Conservation (phyloP, 2,113 vertebrate genomes). For the Galeopterus variegatus region DNA sequence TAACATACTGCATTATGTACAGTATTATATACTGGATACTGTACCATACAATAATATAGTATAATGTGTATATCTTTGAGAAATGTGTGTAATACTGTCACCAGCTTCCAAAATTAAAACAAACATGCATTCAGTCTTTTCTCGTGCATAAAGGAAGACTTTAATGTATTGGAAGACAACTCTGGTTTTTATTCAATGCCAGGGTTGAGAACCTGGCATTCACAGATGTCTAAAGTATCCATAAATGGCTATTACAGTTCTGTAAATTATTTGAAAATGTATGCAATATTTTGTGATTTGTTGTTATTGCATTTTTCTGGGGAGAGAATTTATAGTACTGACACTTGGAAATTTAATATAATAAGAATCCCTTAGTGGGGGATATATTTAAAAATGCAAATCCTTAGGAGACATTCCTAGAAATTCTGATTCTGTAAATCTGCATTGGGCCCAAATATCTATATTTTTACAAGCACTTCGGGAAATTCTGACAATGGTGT, state of each 20-base stretch:
- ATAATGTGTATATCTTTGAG: not conserved
- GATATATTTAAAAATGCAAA: not conserved
- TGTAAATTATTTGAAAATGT: not conserved
- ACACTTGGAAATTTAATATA: not conserved
- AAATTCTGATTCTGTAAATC: not conserved
- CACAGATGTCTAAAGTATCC: not conserved
- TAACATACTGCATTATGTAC: no score
- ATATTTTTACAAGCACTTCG: not conserved
- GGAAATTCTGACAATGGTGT: not conserved
- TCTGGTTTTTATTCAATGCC: not conserved
- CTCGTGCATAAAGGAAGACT: not conserved
- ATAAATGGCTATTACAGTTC: not conserved
- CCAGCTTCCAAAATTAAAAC: not conserved
- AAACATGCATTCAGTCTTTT: not conserved
- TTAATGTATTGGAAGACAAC: not conserved
- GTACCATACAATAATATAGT: accelerated
- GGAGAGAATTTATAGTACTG: not conserved
- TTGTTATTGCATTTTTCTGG: not conserved
- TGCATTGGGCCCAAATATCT: not conserved
- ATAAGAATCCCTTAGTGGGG: not conserved
- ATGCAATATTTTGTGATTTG: not conserved
- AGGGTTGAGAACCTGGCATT: not conserved
- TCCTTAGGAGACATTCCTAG: not conserved
- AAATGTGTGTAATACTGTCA: not conserved
- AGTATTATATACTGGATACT: not conserved